Conservation (phyloP, 2,113 vertebrate genomes). For the Podiceps cristatus region DNA sequence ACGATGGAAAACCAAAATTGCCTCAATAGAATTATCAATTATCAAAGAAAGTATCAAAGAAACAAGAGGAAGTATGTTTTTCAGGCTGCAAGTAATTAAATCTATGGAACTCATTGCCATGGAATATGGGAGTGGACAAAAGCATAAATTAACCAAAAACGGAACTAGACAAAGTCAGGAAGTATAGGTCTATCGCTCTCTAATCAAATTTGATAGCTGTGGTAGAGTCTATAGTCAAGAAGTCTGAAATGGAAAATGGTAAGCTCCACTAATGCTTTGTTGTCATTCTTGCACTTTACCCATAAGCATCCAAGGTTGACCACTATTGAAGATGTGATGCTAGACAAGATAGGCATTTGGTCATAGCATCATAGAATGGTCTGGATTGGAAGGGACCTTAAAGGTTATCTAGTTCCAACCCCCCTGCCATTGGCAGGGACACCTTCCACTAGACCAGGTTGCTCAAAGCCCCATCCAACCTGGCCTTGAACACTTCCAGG, state of each 20-base stretch:
- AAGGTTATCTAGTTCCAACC: too few relatives aligned
- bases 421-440: too few relatives aligned
- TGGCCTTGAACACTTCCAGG: too few relatives aligned
- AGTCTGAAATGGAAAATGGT: neutral
- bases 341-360: neutral
- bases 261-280: neutral
- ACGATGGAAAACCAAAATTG: neutral
- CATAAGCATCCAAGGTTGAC: neutral
- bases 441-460: too few relatives aligned
- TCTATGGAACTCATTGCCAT: neutral
- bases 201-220: neutral
- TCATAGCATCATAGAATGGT: neutral
- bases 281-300: neutral
- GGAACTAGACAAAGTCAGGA: neutral
- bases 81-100: neutral
- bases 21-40: neutral
- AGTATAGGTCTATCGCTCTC: neutral
- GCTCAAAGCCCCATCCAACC: too few relatives aligned
- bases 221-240: neutral
- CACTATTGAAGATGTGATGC: neutral
- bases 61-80: neutral
- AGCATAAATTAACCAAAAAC: neutral
- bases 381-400: too few relatives aligned
- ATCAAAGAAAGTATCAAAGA: neutral
- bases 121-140: neutral